Conservation (phyloP, 2,888 invertebrate genomes). For the Laspeyria flexula region DNA sequence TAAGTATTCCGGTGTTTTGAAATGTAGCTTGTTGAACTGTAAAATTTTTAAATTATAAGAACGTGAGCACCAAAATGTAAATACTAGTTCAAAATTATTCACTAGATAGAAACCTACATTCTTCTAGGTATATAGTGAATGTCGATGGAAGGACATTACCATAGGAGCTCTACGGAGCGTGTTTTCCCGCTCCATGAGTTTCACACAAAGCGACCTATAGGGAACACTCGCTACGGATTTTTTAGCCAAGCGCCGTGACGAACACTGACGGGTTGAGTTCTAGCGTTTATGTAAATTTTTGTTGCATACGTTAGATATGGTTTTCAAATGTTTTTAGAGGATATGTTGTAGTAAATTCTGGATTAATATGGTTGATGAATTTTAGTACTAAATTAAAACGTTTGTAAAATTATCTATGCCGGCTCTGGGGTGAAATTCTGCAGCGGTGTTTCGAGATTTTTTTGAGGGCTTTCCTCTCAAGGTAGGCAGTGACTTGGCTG, state of each 20-base stretch:
- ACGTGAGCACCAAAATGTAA: too few relatives aligned
- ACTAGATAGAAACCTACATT: background rate
- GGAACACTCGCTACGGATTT: background rate
- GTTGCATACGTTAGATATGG: background rate
- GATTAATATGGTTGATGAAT: too few relatives aligned
- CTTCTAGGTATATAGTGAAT: background rate
- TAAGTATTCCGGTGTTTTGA: too few relatives aligned
- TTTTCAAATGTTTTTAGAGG: background rate
- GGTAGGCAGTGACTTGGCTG: too few relatives aligned
- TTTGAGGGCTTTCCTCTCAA: too few relatives aligned
- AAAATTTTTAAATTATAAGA: too few relatives aligned
- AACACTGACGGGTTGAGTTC: background rate
- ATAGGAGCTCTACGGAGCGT: background rate
- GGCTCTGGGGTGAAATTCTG: too few relatives aligned
- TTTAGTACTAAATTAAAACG: too few relatives aligned
- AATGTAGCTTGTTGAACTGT: too few relatives aligned
- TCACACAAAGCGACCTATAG: constrained; percentile 4
- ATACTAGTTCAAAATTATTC: too few relatives aligned
- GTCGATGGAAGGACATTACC: background rate
- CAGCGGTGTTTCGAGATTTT: too few relatives aligned
- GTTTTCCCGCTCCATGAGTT: constrained; percentile 6
- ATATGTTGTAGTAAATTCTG: background rate
- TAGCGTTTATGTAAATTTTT: constrained; percentile 8
- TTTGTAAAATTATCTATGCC: too few relatives aligned
- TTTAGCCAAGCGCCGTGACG: background rate